phyloP scores from a whole-genome alignment of 2,888 invertebrate species.

The Polymixis flavicincta region DNA sequence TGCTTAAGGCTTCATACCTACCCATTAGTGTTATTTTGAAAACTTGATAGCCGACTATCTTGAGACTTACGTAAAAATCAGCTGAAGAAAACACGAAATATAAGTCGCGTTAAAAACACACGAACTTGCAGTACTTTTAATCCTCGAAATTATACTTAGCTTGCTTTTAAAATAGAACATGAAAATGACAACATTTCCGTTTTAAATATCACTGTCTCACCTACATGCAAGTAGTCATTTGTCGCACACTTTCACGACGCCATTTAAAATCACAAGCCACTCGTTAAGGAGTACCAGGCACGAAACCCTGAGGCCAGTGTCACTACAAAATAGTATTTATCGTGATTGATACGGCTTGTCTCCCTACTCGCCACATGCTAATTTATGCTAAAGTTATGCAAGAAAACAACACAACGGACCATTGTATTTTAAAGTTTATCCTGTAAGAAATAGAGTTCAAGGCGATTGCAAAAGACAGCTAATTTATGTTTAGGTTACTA shows the following conservation, averaged over 20 bases:
- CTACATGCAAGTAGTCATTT: conserved; percentile 44
- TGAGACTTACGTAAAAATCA: background rate
- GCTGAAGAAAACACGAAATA: background rate
- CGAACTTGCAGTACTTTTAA: background rate
- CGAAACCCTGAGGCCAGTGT: conserved; percentile 65
- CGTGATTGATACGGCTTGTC: conserved; percentile 73
- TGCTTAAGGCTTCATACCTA: background rate
- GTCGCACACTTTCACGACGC: conserved; percentile 56
- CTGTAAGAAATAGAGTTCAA: accelerated
- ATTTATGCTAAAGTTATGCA: conserved; percentile 66
- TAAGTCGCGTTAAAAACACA: background rate
- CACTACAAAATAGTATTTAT: conserved; percentile 73
- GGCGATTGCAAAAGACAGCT: background rate
- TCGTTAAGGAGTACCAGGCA: conserved; percentile 61
- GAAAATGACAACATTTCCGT: conserved; percentile 12
- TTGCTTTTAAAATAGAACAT: conserved; percentile 11
- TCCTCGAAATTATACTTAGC: background rate
- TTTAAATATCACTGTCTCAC: conserved; percentile 30
- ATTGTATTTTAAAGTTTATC: conserved; percentile 23
- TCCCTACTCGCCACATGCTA: conserved; percentile 70
- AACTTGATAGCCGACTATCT: background rate
- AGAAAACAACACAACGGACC: background rate
- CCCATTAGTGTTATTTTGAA: background rate
- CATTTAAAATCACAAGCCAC: conserved; percentile 61
- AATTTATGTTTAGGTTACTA: conserved; percentile 39